Evolutionary conservation across 2,113 vertebrate genomes (phyloP).

Genomic region (Gymnorhina tibicen): DNA sequence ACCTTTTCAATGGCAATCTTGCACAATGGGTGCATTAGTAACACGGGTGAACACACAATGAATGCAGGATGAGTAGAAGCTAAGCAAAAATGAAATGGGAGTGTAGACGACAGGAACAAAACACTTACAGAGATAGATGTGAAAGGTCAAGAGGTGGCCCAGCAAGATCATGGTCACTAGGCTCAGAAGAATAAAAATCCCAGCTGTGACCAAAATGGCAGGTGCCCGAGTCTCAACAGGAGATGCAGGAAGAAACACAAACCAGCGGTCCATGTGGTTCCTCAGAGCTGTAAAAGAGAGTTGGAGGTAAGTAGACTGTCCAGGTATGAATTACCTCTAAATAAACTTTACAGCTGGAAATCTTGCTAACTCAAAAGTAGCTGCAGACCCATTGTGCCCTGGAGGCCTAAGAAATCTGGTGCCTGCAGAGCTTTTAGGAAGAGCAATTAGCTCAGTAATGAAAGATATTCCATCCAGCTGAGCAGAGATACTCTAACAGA

Average conservation of each 20-base stretch:
- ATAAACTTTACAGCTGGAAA: neutral
- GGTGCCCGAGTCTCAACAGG: slow-evolving; percentile 79
- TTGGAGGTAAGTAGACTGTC: neutral
- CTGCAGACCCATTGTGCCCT: neutral
- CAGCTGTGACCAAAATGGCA: slow-evolving; percentile 82
- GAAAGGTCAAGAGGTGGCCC: slow-evolving; percentile 89
- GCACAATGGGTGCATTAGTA: neutral
- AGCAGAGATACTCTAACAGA: neutral
- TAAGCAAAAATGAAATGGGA: neutral
- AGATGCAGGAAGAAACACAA: slow-evolving; percentile 86
- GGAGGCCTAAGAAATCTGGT: neutral
- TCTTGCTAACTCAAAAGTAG: neutral
- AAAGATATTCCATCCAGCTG: neutral
- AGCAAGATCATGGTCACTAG: slow-evolving; percentile 83
- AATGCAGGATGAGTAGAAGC: neutral
- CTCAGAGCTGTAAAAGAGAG: slow-evolving; percentile 68
- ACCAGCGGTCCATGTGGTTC: slow-evolving; percentile 87
- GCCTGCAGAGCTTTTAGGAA: neutral
- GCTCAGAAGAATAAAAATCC: slow-evolving; percentile 81
- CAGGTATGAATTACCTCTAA: neutral
- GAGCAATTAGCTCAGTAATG: neutral
- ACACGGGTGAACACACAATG: accelerated
- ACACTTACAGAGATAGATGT: slow-evolving; percentile 93
- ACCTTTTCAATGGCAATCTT: neutral
- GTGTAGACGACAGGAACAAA: neutral